Percentiles rank a stretch among this genome's conserved stretches.
These are phyloP conservation scores for Dipus sagitta DNA, from an alignment of 2,797 vertebrate genomes.

Conservation along the genomic window DNA sequence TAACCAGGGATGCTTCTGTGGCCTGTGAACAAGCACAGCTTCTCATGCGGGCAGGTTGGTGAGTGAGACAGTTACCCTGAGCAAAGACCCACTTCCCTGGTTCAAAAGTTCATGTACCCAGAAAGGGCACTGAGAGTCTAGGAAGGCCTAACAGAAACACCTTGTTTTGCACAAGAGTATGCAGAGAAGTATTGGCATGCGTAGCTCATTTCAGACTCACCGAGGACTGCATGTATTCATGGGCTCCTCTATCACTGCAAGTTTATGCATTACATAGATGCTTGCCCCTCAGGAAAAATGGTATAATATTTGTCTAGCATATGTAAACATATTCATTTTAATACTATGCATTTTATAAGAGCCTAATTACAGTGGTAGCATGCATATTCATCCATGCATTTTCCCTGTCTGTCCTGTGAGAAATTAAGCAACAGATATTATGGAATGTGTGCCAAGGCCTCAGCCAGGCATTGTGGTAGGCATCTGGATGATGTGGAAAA, in stretches of 20 bases:
- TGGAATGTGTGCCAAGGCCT: neutral
- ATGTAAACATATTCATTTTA: slow-evolving; percentile 1
- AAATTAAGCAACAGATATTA: neutral
- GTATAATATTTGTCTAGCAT: neutral
- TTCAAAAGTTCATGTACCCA: slow-evolving; percentile 48
- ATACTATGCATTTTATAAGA: neutral
- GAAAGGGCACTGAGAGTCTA: neutral
- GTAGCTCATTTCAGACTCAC: neutral
- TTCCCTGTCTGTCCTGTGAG: neutral
- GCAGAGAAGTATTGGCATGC: neutral
- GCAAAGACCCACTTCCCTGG: neutral
- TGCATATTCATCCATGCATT: neutral
- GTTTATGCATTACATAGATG: neutral
- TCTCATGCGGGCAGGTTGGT: neutral
- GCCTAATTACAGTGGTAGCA: neutral
- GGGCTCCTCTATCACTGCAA: neutral
- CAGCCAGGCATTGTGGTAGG: neutral
- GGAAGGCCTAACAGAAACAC: neutral
- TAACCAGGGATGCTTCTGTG: neutral
- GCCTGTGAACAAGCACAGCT: neutral
- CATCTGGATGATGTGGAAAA: neutral
- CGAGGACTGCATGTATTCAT: rapidly evolving
- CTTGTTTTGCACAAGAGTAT: neutral
- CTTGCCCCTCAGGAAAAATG: neutral
- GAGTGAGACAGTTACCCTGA: neutral